phyloP scores from a whole-genome alignment of 2,113 vertebrate genomes.

The Oreotrochilus melanogaster region DNA sequence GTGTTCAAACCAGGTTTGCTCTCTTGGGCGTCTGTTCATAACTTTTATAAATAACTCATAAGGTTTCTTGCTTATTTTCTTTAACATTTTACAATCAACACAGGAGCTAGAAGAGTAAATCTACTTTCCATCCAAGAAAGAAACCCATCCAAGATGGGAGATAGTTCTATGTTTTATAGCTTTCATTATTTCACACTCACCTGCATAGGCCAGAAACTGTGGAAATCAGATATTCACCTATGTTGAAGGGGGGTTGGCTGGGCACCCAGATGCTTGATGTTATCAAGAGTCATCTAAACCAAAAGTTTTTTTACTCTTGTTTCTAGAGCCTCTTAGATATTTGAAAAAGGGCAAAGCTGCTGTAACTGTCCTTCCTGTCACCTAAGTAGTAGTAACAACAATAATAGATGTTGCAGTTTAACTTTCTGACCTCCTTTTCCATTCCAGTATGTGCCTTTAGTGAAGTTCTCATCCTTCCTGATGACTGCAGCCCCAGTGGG shows the following conservation, averaged over 20 bases:
- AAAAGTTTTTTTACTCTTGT: background rate
- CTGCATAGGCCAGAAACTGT: background rate
- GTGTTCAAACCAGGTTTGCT: background rate
- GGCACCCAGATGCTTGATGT: background rate
- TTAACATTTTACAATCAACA: background rate
- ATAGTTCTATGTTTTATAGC: background rate
- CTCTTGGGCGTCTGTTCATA: background rate
- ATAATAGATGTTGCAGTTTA: background rate
- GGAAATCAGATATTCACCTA: background rate
- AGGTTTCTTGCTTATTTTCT: background rate
- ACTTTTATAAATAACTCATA: background rate
- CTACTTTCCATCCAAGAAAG: background rate
- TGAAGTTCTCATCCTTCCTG: background rate
- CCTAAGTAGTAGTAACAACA: background rate
- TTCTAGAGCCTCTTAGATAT: background rate
- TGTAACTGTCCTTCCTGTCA: background rate
- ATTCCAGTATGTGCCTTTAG: background rate
- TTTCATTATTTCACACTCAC: background rate
- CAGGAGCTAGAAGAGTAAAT: background rate
- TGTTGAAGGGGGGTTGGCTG: background rate
- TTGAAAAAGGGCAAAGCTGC: background rate
- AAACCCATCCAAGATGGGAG: background rate
- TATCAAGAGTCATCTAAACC: background rate
- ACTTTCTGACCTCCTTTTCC: background rate
- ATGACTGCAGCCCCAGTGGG: rapidly evolving